phyloP scores from a whole-genome alignment of 2,113 vertebrate species.

The Stegastes partitus region DNA sequence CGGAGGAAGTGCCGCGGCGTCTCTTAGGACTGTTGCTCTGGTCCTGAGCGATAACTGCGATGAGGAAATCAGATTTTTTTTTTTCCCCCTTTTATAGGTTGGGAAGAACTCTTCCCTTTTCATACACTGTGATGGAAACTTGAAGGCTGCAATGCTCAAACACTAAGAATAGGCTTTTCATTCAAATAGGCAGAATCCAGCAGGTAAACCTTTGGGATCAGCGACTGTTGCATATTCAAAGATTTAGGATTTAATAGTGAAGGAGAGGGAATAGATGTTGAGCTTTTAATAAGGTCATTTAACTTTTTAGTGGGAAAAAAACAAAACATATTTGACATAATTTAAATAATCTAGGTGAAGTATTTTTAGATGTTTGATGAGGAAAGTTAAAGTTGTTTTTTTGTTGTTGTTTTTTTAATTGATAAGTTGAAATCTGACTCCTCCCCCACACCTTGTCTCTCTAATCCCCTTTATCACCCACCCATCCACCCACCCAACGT shows the following conservation, averaged over 20 bases:
- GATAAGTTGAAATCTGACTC: neutral
- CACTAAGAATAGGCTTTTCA: neutral
- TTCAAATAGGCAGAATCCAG: neutral
- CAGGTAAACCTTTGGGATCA: neutral
- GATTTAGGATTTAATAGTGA: neutral
- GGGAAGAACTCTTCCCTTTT: neutral
- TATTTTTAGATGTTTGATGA: neutral
- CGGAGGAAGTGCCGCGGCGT: neutral
- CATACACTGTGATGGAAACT: neutral
- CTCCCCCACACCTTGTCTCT: neutral
- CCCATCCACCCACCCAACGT: neutral
- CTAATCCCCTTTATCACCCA: neutral
- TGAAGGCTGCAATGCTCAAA: neutral
- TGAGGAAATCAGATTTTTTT: slow-evolving; percentile 7
- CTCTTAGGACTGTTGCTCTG: neutral
- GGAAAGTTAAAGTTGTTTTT: neutral
- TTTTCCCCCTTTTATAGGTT: neutral
- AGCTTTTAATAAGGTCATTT: no score
- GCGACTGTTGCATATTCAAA: neutral
- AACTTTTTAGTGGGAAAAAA: no score
- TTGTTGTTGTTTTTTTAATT: neutral
- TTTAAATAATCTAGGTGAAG: no score
- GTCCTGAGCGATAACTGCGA: neutral
- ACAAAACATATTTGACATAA: no score
- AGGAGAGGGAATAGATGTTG: no score